A percentile compares a stretch with the other conserved stretches of the same genome.
These are phyloP conservation scores for Pseudomyrmex cubaensis DNA, from an alignment of 1,140 invertebrate species.

Conservation along the genomic window DNA sequence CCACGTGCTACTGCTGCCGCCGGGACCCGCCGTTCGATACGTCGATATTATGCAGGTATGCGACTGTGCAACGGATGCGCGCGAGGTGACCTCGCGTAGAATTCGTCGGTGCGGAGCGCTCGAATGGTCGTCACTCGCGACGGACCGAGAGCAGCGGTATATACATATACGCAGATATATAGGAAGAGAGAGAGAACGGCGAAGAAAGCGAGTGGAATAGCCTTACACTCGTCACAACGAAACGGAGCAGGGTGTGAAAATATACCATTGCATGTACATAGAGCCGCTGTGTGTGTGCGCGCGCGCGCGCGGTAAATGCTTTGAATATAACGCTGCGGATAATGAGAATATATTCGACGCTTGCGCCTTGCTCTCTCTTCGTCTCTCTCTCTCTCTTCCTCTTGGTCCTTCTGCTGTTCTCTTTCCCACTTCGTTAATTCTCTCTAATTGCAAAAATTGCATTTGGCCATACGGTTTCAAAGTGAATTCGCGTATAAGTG, in stretches of 20 bases:
- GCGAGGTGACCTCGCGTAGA: constrained; percentile 30
- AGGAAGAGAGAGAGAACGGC: background rate
- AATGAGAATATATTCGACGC: constrained; percentile 60
- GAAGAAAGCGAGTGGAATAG: constrained; percentile 32
- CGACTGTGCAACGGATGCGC: constrained; percentile 17
- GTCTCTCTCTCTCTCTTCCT: background rate
- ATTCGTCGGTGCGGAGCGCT: constrained; percentile 37
- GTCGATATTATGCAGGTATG: constrained; percentile 60
- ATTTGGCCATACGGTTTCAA: constrained; percentile 19
- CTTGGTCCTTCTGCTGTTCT: background rate
- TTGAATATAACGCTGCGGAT: constrained; percentile 53
- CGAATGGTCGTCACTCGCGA: constrained; percentile 22
- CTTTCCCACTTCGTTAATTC: constrained; percentile 33
- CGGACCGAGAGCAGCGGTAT: background rate
- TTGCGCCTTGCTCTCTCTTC: constrained; percentile 20
- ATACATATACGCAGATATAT: background rate
- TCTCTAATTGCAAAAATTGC: constrained; percentile 57
- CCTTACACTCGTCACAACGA: background rate
- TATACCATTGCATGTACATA: constrained; percentile 26
- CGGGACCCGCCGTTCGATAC: constrained; percentile 27
- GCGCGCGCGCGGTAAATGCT: constrained; percentile 32
- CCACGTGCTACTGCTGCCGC: constrained; percentile 19
- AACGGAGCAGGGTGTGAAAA: constrained; percentile 50
- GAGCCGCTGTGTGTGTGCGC: background rate
- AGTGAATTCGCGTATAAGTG: constrained; percentile 35